These are phyloP conservation scores for Colius striatus DNA, from an alignment of 2,113 vertebrate genomes.

Conservation along the genomic window DNA sequence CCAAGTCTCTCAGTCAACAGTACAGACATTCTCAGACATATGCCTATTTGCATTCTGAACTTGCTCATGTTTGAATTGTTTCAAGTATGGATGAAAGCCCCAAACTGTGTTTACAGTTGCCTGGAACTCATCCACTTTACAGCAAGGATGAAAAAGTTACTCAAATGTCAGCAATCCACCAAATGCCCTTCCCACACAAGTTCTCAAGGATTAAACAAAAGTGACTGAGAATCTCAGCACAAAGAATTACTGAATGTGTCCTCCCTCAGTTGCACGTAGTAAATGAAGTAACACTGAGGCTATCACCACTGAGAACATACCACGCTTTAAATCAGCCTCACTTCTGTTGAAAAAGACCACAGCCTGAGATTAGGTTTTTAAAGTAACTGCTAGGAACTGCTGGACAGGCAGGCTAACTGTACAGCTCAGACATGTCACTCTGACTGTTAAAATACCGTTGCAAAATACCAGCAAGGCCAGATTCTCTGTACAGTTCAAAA, in stretches of 20 bases:
- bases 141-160: slow-evolving; percentile 30
- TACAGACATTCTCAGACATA: not conserved
- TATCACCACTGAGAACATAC: not conserved
- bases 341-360: not conserved
- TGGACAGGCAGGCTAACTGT: accelerated
- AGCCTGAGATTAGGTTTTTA: not conserved
- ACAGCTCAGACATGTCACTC: not conserved
- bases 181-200: slow-evolving; percentile 61
- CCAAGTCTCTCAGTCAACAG: not conserved
- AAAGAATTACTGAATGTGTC: not conserved
- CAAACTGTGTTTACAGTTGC: slow-evolving; percentile 20
- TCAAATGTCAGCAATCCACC: slow-evolving; percentile 55
- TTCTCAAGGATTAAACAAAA: slow-evolving; percentile 45
- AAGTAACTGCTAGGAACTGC: not conserved
- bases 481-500: not conserved
- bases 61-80: not conserved
- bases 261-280: not conserved
- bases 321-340: not conserved
- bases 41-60: slow-evolving; percentile 30
- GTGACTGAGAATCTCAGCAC: slow-evolving; percentile 11
- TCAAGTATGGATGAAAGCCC: slow-evolving; percentile 1
- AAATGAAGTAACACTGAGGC: not conserved
- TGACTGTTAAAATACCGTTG: not conserved
- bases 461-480: not conserved
- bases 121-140: slow-evolving; percentile 62